Evolutionary conservation across 2,113 vertebrate genomes (phyloP), one percentile per base, ranked within the genome.

Genomic region (Promerops cafer): DNA sequence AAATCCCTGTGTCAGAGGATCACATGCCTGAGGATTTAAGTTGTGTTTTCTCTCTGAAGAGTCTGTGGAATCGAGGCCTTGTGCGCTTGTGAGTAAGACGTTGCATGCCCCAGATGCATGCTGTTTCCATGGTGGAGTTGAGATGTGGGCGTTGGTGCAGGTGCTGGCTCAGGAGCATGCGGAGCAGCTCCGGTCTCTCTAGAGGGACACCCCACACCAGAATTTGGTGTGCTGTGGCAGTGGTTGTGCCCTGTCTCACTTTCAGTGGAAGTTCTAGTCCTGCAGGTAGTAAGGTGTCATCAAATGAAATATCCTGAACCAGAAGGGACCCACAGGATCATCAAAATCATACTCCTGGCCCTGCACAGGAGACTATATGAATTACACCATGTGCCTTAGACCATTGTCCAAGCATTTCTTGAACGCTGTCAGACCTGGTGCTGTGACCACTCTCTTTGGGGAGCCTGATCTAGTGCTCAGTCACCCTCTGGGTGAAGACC

Each of bases 111-210:
- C 1, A 5, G 22, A 22, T 88, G 52, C 35, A 17, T 79, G 79
- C 0, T 1, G 19, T 57, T 87, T 78, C 22, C 1, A 0, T 61
- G 24, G 54, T 2, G 1, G 52, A 88, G 28, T 13, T 44, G n/a
- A 31, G 16, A 3, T 0, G 0, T 45, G 20, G 31, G 47, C 31
- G 2, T 6, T 70, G n/a, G 19, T 44, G 15, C 1, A 2, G 35
- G 30, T 44, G 31, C 4, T 23, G 39, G 28, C 22, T 77, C 0
- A 1, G 1, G 2, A 16, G 21, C 21, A 19, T 26, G 9, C 4
- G 0, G 18, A 14, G 10, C 2, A 44, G 21, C 19, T 13, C 6
- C 0, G 0, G 3, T 1, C 0, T 70, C 13, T 19, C 5, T 1
- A 0, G 14, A 31, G 33, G 14, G 8, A 19, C 15, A 23, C 7